Evolutionary conservation across 2,797 vertebrate genomes (phyloP).

Genomic region (Microctenopoma steveboyesi): DNA sequence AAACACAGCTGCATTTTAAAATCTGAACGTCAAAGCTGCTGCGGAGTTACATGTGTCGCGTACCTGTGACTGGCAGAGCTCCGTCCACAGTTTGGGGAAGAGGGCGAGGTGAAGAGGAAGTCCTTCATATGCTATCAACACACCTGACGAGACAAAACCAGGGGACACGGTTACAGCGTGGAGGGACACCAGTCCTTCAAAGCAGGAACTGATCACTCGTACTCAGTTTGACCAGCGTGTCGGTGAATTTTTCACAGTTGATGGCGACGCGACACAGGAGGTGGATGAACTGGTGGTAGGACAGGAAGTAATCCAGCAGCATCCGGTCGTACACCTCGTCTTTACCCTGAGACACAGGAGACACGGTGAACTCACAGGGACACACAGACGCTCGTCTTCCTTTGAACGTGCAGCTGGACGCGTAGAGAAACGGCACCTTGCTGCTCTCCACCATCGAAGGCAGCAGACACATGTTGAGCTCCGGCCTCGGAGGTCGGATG

Average conservation of each 20-base stretch:
- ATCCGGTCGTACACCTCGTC: conserved; percentile 97
- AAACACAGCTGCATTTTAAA: background rate
- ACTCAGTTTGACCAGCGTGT: conserved; percentile 98
- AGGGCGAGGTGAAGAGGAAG: conserved; percentile 95
- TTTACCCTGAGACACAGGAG: conserved; percentile 87
- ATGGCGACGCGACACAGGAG: conserved; percentile 97
- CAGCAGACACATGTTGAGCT: conserved; percentile 99
- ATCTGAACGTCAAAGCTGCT: too few species aligned
- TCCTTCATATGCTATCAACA: conserved; percentile 97
- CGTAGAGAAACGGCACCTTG: conserved; percentile 83
- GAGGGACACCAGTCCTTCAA: too few species aligned
- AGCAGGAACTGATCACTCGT: conserved; percentile 78
- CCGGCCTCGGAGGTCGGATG: conserved; percentile 95
- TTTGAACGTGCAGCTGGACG: too few species aligned
- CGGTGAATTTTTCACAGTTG: conserved; percentile 99
- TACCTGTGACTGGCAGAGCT: conserved; percentile 94
- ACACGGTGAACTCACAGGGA: background rate
- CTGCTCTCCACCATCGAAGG: conserved; percentile 99
- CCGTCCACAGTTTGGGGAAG: conserved; percentile 98
- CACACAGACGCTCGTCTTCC: background rate
- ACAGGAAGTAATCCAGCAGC: conserved; percentile 98
- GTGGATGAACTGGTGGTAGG: conserved; percentile 99
- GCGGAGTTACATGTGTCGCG: background rate
- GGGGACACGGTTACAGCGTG: too few species aligned
- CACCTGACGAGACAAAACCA: conserved; percentile 81